phyloP scores from a whole-genome alignment of 2,888 invertebrate species.

The Apodemia hepburni region DNA sequence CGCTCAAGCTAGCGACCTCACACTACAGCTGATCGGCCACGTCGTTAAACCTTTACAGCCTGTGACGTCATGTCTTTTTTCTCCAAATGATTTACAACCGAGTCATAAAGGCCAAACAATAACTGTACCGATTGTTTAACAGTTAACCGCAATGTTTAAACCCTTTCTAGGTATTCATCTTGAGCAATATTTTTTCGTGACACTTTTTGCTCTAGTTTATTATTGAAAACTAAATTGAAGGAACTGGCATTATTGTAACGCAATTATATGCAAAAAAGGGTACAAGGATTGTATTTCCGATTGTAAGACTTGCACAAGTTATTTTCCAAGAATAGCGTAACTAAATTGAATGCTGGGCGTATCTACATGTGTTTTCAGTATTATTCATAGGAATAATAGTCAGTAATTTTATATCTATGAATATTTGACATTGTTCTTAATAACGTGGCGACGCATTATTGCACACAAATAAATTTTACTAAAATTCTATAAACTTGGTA shows the following conservation, averaged over 20 bases:
- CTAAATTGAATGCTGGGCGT: conserved; percentile 19
- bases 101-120: conserved; percentile 69
- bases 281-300: conserved; percentile 38
- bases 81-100: conserved; percentile 71
- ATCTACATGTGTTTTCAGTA: conserved; percentile 1
- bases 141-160: conserved; percentile 77
- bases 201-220: conserved; percentile 70
- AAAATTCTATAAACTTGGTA: too few species aligned
- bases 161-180: conserved; percentile 72
- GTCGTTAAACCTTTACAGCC: conserved; percentile 70
- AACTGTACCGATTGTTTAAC: conserved; percentile 77
- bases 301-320: conserved; percentile 27
- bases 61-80: conserved; percentile 72
- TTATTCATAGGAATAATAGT: neutral
- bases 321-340: conserved; percentile 26
- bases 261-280: conserved; percentile 75
- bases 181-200: conserved; percentile 41
- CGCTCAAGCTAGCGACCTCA: conserved; percentile 46
- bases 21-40: conserved; percentile 66
- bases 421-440: neutral
- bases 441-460: too few species aligned
- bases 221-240: conserved; percentile 47
- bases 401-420: too few species aligned
- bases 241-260: conserved; percentile 60
- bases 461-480: too few species aligned